A percentile compares a stretch with the other conserved stretches of the same genome.
Conservation (phyloP, 2,113 vertebrate species). For the Dinomys branickii region DNA sequence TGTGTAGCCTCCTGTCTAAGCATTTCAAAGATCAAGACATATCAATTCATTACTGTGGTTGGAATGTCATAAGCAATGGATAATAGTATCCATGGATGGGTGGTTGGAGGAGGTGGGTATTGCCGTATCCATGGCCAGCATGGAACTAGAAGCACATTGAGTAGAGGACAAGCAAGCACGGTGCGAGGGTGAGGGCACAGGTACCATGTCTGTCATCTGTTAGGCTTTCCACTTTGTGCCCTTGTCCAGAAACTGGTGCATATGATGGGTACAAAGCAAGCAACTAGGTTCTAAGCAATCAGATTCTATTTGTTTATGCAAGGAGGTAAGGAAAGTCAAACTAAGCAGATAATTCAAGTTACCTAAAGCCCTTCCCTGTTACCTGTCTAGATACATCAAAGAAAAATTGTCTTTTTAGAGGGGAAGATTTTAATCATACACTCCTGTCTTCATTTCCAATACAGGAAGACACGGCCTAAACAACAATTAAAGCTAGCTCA, state of each 20-base stretch:
- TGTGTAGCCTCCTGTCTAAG: constrained; percentile 66
- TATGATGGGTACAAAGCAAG: neutral
- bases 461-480: neutral
- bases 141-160: neutral
- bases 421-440: neutral
- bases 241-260: neutral
- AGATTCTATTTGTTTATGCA: neutral
- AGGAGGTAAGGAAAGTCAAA: neutral
- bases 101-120: constrained; percentile 15
- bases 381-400: neutral
- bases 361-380: neutral
- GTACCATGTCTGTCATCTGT: neutral
- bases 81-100: constrained; percentile 55
- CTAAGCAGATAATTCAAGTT: neutral
- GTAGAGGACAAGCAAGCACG: neutral
- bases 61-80: constrained; percentile 68
- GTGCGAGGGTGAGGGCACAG: neutral
- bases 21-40: constrained; percentile 69
- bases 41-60: constrained; percentile 69
- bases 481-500: constrained; percentile 32
- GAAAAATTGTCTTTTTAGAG: neutral
- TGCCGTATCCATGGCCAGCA: neutral
- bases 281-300: neutral
- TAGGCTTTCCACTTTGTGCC: neutral
- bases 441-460: neutral